Conservation (phyloP, 2,888 invertebrate species). For the Pilophorus perplexus region DNA sequence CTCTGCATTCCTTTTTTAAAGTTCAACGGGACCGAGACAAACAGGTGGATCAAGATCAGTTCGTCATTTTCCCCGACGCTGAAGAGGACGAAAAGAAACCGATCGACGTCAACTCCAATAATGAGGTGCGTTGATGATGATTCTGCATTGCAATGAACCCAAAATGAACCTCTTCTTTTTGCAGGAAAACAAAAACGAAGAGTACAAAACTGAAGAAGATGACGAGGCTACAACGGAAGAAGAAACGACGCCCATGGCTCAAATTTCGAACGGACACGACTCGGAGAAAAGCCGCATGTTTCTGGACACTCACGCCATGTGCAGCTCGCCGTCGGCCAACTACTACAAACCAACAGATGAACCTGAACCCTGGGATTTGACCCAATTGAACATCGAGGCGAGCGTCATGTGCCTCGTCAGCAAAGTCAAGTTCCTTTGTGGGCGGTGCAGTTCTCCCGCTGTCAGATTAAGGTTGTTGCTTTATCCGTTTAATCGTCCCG, state of each 20-base stretch:
- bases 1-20: constrained; percentile 49
- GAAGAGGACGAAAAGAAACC: constrained; percentile 53
- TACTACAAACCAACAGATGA: constrained; percentile 77
- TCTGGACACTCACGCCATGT: constrained; percentile 55
- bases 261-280: constrained; percentile 50
- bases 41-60: constrained; percentile 54
- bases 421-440: constrained; percentile 76
- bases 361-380: constrained; percentile 82
- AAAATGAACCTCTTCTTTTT: not conserved
- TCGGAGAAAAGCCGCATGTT: constrained; percentile 54
- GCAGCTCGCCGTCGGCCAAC: constrained; percentile 65
- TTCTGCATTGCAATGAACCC: not conserved
- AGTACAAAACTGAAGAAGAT: constrained; percentile 6
- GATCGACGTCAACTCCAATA: constrained; percentile 48
- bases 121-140: constrained; percentile 31
- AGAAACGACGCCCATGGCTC: constrained; percentile 20
- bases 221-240: constrained; percentile 21
- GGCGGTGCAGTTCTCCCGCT: constrained; percentile 69
- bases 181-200: constrained; percentile 34
- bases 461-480: constrained; percentile 58
- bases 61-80: constrained; percentile 60
- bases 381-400: constrained; percentile 81
- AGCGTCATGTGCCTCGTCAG: constrained; percentile 82
- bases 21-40: constrained; percentile 19
- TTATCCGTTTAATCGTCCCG: not conserved